Evolutionary conservation across 2,888 invertebrate genomes (phyloP).

Genomic region (Axea sp.): DNA sequence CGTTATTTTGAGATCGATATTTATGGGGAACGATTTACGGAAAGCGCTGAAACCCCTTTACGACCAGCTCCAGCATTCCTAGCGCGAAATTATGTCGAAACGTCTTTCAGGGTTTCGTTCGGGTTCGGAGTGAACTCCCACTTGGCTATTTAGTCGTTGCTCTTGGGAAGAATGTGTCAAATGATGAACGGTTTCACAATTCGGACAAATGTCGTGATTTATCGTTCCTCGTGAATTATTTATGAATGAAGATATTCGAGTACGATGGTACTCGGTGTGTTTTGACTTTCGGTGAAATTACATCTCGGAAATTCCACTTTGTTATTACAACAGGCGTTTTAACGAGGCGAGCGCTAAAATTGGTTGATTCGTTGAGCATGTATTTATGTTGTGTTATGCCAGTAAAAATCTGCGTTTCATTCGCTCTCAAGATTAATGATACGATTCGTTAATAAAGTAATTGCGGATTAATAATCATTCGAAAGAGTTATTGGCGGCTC

Average conservation of each 20-base stretch:
- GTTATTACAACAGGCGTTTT: too few species aligned
- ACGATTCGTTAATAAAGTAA: too few species aligned
- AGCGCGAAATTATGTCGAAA: conserved; percentile 32
- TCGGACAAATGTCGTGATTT: conserved; percentile 17
- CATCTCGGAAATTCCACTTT: too few species aligned
- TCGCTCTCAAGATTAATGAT: too few species aligned
- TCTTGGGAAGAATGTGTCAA: conserved; percentile 26
- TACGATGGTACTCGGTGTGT: too few species aligned
- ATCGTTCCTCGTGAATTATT: conserved; percentile 29
- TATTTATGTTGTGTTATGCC: too few species aligned
- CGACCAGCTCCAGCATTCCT: conserved; percentile 13
- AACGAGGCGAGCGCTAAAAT: too few species aligned
- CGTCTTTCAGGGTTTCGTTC: conserved; percentile 9
- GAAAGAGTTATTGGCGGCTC: too few species aligned
- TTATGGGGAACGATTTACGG: conserved; percentile 42
- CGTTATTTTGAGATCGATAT: conserved; percentile 41
- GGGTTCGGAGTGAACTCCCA: conserved; percentile 13
- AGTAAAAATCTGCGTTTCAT: too few species aligned
- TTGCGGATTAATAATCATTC: too few species aligned
- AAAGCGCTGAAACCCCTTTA: conserved; percentile 38
- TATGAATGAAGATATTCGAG: conserved; percentile 9
- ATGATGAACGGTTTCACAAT: conserved; percentile 35
- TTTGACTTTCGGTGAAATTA: too few species aligned
- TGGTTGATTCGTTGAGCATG: too few species aligned
- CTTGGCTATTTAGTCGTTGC: conserved; percentile 9